Base-by-base conservation (phyloP, 2,113 vertebrate species). In the Lagenorhynchus albirostris region DNA sequence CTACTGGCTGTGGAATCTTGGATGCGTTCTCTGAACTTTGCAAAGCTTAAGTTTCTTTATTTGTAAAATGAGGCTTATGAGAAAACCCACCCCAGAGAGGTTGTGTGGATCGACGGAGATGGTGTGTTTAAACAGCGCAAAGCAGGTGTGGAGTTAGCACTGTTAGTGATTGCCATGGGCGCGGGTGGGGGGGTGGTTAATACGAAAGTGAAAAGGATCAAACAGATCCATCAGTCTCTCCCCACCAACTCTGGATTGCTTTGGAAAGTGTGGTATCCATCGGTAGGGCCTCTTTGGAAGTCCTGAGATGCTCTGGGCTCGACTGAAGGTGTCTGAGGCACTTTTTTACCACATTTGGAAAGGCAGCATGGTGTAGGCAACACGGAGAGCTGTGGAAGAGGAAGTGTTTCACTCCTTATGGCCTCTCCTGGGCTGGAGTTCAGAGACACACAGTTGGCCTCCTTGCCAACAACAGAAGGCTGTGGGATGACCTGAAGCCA, bases 151-250 rank as follows among this genome's bases (percentile, higher is more conserved):
- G 70, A 58, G 36, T 38, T 21, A 21, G 17, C 17, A 4, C 4
- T 8, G 17, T 12, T 10, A 31, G 31, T 23, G 50, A 26, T 36
- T 23, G 47, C 26, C 20, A 15, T 29, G 15, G 62, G n/a, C 7
- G 3, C 9, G 3, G 6, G 6, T 6, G 9, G 8, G 50, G 26
- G 20, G 3, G 9, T 2, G 9, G 8, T 0, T 0, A 33, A 29
- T 8, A 23, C 0, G n/a, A 41, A 71, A 44, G 41, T 2, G n/a
- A 18, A 71, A 71, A 60, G 58, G n/a, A 25, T 67, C 95, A 29
- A 41, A 77, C 7, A 17, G 41, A 41, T 17, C 26, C 41, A 25
- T 29, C 13, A 5, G 23, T 38, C 36, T 67, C 44, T 60, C 55
- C 81, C 73, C 21, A 10, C 85, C 29, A 6, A 62, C 23, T 62